Percentiles rank a stretch among this genome's conserved stretches.
Conservation (phyloP, 2,113 vertebrate genomes). For the Halichoeres trimaculatus region DNA sequence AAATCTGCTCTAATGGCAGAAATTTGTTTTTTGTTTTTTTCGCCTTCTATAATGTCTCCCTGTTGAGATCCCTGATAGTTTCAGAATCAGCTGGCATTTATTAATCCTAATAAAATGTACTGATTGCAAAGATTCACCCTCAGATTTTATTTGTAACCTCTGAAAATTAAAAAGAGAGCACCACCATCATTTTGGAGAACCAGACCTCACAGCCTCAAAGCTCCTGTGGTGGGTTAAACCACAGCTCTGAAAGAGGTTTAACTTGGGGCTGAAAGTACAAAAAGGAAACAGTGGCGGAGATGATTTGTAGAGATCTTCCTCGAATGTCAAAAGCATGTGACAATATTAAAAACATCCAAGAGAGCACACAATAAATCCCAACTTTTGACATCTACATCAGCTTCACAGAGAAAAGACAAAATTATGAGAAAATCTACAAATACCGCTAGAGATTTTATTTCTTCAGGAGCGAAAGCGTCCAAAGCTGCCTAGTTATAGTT, state of each 20-base stretch:
- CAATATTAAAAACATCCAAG: conserved; percentile 61
- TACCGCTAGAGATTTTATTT: conserved; percentile 70
- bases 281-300: conserved; percentile 38
- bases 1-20: not conserved
- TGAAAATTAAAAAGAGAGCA: not conserved
- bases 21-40: not conserved
- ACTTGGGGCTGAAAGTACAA: conserved; percentile 42
- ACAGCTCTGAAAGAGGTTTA: conserved; percentile 41
- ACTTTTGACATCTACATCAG: conserved; percentile 59
- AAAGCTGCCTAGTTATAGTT: conserved; percentile 86
- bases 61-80: conserved; percentile 22
- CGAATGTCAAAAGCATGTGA: conserved; percentile 45
- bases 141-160: not conserved
- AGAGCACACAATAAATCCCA: conserved; percentile 29
- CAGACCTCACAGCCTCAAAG: conserved; percentile 26
- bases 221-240: conserved; percentile 48
- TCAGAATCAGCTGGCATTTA: conserved; percentile 41
- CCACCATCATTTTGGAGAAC: conserved; percentile 51
- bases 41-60: not conserved
- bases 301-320: conserved; percentile 48
- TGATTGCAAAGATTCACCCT: conserved; percentile 2
- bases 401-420: conserved; percentile 75
- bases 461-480: conserved; percentile 82
- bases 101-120: not conserved
- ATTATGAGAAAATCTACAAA: conserved; percentile 73